Conservation (phyloP, 2,113 vertebrate genomes). For the Cisticola juncidis region DNA sequence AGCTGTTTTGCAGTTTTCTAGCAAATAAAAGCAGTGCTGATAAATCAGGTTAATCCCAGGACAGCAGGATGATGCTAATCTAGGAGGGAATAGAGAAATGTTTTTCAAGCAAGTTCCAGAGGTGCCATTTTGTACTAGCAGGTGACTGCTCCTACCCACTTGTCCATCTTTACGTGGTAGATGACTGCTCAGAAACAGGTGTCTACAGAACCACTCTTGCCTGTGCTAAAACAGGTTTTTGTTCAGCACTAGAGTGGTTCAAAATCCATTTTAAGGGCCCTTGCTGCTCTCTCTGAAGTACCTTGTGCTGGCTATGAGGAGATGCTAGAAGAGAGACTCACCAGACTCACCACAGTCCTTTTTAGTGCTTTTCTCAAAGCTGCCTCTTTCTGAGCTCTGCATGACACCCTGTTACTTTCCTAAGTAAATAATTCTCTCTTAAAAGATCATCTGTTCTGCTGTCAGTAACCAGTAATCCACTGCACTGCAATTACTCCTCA, state of each 20-base stretch:
- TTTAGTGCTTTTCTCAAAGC: neutral
- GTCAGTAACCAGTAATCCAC: neutral
- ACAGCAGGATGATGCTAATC: neutral
- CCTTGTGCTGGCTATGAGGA: neutral
- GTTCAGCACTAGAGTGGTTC: neutral
- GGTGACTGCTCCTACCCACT: neutral
- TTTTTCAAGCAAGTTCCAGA: neutral
- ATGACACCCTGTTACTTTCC: neutral
- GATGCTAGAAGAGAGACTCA: neutral
- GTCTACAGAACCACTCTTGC: neutral
- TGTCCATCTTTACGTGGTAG: accelerated
- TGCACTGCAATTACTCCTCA: neutral
- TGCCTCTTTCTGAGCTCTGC: neutral
- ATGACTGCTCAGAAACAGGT: neutral
- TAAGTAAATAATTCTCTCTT: neutral
- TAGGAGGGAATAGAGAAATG: neutral
- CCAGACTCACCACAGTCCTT: neutral
- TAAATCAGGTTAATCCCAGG: neutral
- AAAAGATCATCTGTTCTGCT: neutral
- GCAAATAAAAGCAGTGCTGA: neutral
- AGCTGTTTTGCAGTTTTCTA: neutral
- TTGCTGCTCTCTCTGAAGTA: neutral
- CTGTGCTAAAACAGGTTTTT: neutral
- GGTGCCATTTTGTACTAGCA: neutral
- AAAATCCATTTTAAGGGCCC: neutral